phyloP scores from a whole-genome alignment of 2,113 vertebrate species.

The Sylvilagus bachmani region DNA sequence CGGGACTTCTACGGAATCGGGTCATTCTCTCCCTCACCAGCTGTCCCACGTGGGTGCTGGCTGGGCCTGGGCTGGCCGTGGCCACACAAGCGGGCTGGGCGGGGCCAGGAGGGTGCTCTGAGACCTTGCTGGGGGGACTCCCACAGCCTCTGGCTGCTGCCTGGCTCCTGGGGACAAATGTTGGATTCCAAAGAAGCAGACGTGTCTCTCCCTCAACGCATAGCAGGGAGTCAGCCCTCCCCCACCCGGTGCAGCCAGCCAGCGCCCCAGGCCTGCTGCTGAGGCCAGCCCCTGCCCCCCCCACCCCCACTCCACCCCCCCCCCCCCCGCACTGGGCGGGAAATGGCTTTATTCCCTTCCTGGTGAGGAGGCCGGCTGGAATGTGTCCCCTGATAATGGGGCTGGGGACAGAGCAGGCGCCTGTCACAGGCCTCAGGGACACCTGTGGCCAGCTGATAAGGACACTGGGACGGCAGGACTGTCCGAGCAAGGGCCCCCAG shows the following conservation, averaged over 20 bases:
- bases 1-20: rapidly evolving
- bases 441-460: conserved; percentile 38
- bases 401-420: not conserved
- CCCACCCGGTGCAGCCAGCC: too few relatives aligned
- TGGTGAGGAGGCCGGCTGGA: conserved; percentile 74
- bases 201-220: too few relatives aligned
- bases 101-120: not conserved
- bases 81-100: not conserved
- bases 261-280: conserved; percentile 80
- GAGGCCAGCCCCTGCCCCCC: conserved; percentile 83
- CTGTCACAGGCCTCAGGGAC: not conserved
- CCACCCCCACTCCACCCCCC: conserved; percentile 80
- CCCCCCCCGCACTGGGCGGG: conserved; percentile 80
- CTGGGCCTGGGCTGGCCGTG: not conserved
- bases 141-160: too few relatives aligned
- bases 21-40: not conserved
- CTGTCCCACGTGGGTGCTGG: not conserved
- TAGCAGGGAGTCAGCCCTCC: too few relatives aligned
- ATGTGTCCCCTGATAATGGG: conserved; percentile 83
- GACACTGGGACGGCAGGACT: not conserved
- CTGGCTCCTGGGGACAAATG: not conserved
- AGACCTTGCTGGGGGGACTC: not conserved
- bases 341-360: conserved; percentile 82
- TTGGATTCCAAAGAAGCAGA: not conserved
- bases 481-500: too few relatives aligned